Base-by-base conservation (phyloP, 1,140 invertebrate species). In the Micrasema longulum region DNA sequence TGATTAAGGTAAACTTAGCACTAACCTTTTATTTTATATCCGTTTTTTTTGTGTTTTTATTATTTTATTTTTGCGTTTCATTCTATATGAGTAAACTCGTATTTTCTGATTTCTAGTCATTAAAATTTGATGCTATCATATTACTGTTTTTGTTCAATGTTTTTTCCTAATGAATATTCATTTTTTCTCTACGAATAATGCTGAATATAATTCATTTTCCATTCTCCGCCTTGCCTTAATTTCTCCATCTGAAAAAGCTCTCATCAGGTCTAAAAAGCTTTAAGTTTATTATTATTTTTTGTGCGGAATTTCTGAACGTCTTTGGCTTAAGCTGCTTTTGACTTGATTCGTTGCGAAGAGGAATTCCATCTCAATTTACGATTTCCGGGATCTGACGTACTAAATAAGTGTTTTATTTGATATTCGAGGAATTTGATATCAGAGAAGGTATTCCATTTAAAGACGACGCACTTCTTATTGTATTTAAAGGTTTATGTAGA, bases 241-340 rank as follows among this genome's bases (percentile, higher is more conserved):
- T 55, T 31, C 16, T 10, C 26, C 52, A 31, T 26, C 22, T 53
- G 52, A 55, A 31, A 53, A 31, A 55, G 22, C 52, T 55, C 52
- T 31, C 26, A 35, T 55, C 52, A 14, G 26, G 4, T 55, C 12
- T 20, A 31, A 0, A 55, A 31, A 26, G 12, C 10, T 55, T 31
- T 55, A 43, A 38, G 55, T 60, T 52, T 52, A 52, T 52, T 52
- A 52, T 52, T 52, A 22, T 18, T 38, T 60, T 41, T 41, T 41
- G 18, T 20, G 12, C 12, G 31, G 2, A n/a, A 60, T 60, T 41
- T 60, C n/a, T 4, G 11, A 60, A 38, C 14, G 20, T 22, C 36
- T 20, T 11, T 38, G 16, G 55, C 36, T 9, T 11, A 20, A n/a
- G 55, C 55, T 16, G 36, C 35, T 6, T 12, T 20, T 5, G 36